A percentile compares a stretch with the other conserved stretches of the same genome.
Evolutionary conservation across 2,113 vertebrate genomes (phyloP).

Genomic region (Siniperca chuatsi): DNA sequence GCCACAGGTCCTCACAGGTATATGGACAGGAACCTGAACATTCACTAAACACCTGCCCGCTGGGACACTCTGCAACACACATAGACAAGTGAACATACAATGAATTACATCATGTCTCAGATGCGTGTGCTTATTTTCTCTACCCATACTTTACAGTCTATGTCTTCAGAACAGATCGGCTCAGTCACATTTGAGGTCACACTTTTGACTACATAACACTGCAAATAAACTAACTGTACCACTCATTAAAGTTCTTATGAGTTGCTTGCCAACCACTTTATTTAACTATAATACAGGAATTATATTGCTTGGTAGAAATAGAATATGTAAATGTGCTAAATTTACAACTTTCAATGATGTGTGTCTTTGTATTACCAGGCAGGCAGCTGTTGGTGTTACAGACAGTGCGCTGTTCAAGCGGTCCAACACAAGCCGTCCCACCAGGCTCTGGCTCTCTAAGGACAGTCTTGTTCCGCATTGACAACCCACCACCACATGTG

Average conservation of each 20-base stretch:
- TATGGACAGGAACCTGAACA: conserved; percentile 87
- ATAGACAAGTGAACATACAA: conserved; percentile 5
- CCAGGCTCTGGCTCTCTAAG: conserved; percentile 71
- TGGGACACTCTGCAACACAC: conserved; percentile 84
- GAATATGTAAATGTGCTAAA: background rate
- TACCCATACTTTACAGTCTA: too few relatives aligned
- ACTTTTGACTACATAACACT: background rate
- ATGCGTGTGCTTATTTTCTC: background rate
- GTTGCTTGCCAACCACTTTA: background rate
- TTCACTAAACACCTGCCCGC: conserved; percentile 77
- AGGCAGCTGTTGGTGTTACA: conserved; percentile 87
- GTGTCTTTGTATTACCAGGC: conserved; percentile 77
- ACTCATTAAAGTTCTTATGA: background rate
- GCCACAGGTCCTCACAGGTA: conserved; percentile 86
- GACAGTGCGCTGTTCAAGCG: conserved; percentile 80
- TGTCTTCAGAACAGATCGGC: background rate
- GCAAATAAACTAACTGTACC: background rate
- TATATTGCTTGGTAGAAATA: background rate
- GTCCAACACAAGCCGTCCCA: conserved; percentile 74
- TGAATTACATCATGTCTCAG: background rate
- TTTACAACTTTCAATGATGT: background rate
- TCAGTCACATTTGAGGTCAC: background rate
- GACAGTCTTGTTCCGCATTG: conserved; percentile 78
- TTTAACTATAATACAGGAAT: background rate
- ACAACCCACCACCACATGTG: conserved; percentile 83